These are phyloP conservation scores for Harpalus rufipes DNA, from an alignment of 2,888 invertebrate species.

Conservation along the genomic window DNA sequence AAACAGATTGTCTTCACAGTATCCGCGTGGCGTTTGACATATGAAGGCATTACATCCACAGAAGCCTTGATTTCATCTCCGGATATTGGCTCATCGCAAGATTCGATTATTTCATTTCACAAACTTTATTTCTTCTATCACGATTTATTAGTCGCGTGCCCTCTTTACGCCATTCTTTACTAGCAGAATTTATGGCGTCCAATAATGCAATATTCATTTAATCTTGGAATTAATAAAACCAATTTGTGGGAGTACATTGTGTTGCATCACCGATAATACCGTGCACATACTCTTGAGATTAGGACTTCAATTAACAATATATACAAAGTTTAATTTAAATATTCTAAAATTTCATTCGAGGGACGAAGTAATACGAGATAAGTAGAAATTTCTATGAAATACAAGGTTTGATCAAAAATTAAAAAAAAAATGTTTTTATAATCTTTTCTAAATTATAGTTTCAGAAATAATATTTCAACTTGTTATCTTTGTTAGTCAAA, in stretches of 20 bases:
- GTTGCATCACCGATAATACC: background rate
- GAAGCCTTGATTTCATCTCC: constrained; percentile 46
- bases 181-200: constrained; percentile 9
- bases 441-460: too few species aligned
- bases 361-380: too few species aligned
- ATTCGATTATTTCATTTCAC: constrained; percentile 56
- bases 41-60: constrained; percentile 35
- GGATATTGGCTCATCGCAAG: constrained; percentile 45
- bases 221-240: constrained; percentile 38
- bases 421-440: too few species aligned
- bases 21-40: constrained; percentile 53
- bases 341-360: too few species aligned
- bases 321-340: background rate
- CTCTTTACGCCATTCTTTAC: constrained; percentile 19
- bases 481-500: too few species aligned
- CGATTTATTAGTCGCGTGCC: constrained; percentile 32
- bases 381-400: too few species aligned
- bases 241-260: constrained; percentile 27
- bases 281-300: background rate
- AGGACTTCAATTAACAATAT: background rate
- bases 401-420: too few species aligned
- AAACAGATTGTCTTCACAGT: constrained; percentile 42
- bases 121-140: constrained; percentile 25
- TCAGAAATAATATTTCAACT: too few species aligned
- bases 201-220: constrained; percentile 48